Percentiles rank a stretch among this genome's conserved stretches.
Evolutionary conservation across 2,113 vertebrate genomes (phyloP).

Genomic region (Anhinga anhinga): DNA sequence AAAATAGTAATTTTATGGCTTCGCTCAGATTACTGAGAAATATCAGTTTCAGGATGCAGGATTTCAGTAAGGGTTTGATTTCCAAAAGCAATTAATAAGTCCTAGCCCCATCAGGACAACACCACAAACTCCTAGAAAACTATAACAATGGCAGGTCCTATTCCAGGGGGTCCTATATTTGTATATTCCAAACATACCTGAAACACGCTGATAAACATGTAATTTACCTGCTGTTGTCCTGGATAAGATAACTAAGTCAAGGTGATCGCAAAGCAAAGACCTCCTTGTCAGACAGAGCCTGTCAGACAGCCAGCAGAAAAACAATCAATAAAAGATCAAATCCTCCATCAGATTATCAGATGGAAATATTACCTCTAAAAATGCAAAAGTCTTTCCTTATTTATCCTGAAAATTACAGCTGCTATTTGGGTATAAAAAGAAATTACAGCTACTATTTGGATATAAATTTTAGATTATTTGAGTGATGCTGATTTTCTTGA

Average conservation of each 20-base stretch:
- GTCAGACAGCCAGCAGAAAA: not conserved
- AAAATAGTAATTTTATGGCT: not conserved
- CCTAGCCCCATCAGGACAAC: not conserved
- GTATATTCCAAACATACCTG: not conserved
- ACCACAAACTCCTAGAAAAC: not conserved
- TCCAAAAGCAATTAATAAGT: not conserved
- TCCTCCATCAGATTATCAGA: not conserved
- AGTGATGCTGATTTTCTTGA: not conserved
- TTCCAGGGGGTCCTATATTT: not conserved
- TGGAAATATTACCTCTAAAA: not conserved
- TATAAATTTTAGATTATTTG: not conserved
- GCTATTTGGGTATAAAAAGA: no score
- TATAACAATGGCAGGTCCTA: not conserved
- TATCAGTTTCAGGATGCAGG: not conserved
- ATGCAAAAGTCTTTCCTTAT: not conserved
- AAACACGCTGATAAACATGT: not conserved
- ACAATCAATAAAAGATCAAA: not conserved
- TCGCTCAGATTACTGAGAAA: not conserved
- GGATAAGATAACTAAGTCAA: not conserved
- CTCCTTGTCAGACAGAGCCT: not conserved
- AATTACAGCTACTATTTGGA: not conserved
- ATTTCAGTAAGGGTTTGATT: not conserved
- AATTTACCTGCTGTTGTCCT: not conserved
- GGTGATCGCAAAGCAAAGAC: not conserved
- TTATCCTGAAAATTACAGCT: not conserved